These are phyloP conservation scores for Acleris emargana DNA, from an alignment of 2,888 invertebrate species.

Conservation along the genomic window DNA sequence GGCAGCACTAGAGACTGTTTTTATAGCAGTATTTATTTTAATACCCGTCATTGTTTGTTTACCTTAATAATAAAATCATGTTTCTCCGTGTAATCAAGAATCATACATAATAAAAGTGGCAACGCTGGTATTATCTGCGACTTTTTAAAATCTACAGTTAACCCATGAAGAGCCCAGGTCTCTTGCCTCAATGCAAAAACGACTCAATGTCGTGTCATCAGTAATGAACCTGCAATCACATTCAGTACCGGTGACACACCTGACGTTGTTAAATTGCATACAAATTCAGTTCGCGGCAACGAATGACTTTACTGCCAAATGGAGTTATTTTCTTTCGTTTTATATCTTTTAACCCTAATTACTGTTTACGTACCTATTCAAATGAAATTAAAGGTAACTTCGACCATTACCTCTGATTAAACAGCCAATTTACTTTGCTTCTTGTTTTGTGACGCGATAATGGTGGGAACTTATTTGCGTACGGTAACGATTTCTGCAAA, in stretches of 20 bases:
- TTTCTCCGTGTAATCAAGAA: background rate
- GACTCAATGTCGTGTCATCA: no score
- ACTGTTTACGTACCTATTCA: constrained; percentile 1
- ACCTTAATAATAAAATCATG: background rate
- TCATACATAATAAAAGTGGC: background rate
- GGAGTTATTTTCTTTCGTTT: constrained; percentile 8
- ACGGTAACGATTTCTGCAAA: no score
- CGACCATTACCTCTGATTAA: background rate
- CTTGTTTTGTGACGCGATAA: constrained; percentile 7
- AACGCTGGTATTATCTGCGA: background rate
- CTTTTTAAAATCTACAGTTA: background rate
- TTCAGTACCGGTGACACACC: no score
- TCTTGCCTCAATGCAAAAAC: no score
- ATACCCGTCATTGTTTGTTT: background rate
- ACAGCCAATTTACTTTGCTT: constrained; percentile 4
- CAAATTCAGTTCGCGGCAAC: no score
- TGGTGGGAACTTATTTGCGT: constrained; percentile 25
- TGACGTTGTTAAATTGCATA: no score
- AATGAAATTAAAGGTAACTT: background rate
- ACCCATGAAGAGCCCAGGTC: no score
- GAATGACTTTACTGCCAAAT: background rate
- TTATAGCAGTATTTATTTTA: background rate
- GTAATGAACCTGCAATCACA: no score
- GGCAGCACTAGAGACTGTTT: no score
- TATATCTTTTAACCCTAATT: constrained; percentile 11